Conservation (phyloP, 1,140 invertebrate species). For the Panagrolaimus sp. region DNA sequence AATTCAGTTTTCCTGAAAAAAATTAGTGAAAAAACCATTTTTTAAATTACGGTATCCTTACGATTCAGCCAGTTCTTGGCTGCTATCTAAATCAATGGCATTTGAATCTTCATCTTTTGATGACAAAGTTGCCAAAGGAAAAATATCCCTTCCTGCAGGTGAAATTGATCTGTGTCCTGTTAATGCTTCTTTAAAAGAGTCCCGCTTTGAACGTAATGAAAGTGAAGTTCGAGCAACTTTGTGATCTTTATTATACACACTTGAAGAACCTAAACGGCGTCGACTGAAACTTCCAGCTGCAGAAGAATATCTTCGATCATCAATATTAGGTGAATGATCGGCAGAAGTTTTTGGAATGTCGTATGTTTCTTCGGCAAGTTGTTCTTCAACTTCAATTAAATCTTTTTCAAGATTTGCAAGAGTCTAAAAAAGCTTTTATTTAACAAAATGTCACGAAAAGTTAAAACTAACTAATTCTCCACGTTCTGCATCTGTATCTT, state of each 20-base stretch:
- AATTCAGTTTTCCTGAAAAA: too few species aligned
- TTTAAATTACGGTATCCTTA: too few species aligned
- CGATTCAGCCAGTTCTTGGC: too few species aligned
- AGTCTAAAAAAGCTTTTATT: constrained; percentile 17
- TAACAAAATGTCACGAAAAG: not conserved
- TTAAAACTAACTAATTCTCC: constrained; percentile 16
- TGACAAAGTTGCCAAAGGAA: not conserved
- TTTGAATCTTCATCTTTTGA: constrained; percentile 10
- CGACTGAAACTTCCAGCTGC: not conserved
- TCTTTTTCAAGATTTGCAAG: constrained; percentile 41
- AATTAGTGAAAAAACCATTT: too few species aligned
- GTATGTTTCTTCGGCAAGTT: constrained; percentile 33
- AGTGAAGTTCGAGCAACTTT: constrained; percentile 10
- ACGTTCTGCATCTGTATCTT: constrained; percentile 18
- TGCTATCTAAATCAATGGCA: not conserved
- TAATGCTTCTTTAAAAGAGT: not conserved
- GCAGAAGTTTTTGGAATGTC: not conserved
- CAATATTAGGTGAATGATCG: not conserved
- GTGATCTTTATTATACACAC: not conserved
- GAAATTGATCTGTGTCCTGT: not conserved
- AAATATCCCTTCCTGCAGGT: not conserved
- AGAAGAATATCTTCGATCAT: not conserved
- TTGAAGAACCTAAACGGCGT: not conserved
- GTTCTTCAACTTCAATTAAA: constrained; percentile 42
- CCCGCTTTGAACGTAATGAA: constrained; percentile 13